Conservation (phyloP, 2,797 vertebrate genomes). For the Syndactyla subalaris region DNA sequence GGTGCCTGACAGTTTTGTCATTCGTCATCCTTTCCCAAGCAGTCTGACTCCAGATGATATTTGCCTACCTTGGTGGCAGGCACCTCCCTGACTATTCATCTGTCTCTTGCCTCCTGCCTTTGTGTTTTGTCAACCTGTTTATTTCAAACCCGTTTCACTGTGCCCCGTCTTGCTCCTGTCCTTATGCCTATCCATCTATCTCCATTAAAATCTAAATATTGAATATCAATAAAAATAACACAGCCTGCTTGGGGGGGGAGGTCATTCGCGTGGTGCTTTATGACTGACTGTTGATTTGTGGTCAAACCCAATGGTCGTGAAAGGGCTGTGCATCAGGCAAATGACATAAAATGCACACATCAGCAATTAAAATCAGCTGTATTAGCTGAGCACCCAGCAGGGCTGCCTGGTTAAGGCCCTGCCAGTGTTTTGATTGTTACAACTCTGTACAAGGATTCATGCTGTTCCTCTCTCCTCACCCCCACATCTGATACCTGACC, state of each 20-base stretch:
- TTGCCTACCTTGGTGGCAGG: slow-evolving; percentile 4
- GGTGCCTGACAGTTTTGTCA: slow-evolving; percentile 5
- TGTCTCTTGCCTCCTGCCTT: not conserved
- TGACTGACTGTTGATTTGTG: slow-evolving; percentile 42
- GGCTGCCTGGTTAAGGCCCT: slow-evolving; percentile 53
- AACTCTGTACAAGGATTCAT: slow-evolving; percentile 37
- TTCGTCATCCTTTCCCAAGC: not conserved
- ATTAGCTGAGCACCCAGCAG: slow-evolving; percentile 28
- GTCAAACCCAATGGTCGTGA: not conserved
- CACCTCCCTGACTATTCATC: not conserved
- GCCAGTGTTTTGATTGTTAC: slow-evolving; percentile 46
- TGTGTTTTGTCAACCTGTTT: not conserved
- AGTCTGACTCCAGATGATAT: slow-evolving; percentile 1
- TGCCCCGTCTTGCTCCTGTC: not conserved
- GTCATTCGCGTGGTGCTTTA: not conserved
- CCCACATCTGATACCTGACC: slow-evolving; percentile 14
- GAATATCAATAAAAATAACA: slow-evolving; percentile 45
- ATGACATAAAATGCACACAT: slow-evolving; percentile 9
- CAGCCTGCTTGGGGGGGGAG: not conserved
- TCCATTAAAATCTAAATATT: slow-evolving; percentile 63
- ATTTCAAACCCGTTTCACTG: not conserved
- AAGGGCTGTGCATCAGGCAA: slow-evolving; percentile 29
- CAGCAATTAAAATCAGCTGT: slow-evolving; percentile 59
- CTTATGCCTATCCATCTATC: not conserved
- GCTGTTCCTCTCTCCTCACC: slow-evolving; percentile 30